Evolutionary conservation across 2,888 invertebrate genomes (phyloP), one percentile per base, ranked within the genome.

Genomic region (Drosophila formosana): DNA sequence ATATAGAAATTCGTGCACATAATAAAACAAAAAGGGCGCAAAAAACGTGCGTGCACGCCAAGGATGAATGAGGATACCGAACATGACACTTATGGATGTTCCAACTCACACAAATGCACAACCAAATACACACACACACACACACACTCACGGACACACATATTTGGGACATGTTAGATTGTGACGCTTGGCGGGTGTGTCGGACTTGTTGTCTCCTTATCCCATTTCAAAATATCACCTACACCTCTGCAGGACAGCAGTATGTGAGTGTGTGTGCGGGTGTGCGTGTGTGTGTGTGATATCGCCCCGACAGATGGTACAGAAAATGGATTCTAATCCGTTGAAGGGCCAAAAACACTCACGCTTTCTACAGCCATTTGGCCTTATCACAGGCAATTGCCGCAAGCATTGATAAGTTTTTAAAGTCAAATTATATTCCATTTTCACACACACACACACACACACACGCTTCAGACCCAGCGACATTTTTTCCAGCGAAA

Each of bases 31-130:
- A 85, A 85, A 86, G 85, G 80, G 80, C 73, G 85, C 85, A 87
- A 82, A 82, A 88, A 89, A 88, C 88, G 89, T 90, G 90, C 89
- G 90, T 91, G 86, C 88, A 85, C 79, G 88, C 83, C 70, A 82
- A 82, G 84, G 88, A 90, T 86, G 88, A 90, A 88, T 83, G 86
- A 80, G 87, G 80, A 87, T 84, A 87, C 87, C 80, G 81, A 89
- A 89, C 90, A 90, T 89, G 89, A 90, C 89, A 89, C 89, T 89
- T 89, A 90, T 89, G 84, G 86, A 89, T 90, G 85, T 89, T 77
- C 69, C 74, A 70, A 61, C 55, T 78, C 49, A 61, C 51, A 47
- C 49, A 51, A 45, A 66, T 41, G 52, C 50, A 62, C 66, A 57
- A 43, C 46, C 55, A 58, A 28, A 64, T 23, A 18, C 51, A 8